Conservation (phyloP, 1,140 invertebrate genomes). For the Ceratoteleas bidentatus region DNA sequence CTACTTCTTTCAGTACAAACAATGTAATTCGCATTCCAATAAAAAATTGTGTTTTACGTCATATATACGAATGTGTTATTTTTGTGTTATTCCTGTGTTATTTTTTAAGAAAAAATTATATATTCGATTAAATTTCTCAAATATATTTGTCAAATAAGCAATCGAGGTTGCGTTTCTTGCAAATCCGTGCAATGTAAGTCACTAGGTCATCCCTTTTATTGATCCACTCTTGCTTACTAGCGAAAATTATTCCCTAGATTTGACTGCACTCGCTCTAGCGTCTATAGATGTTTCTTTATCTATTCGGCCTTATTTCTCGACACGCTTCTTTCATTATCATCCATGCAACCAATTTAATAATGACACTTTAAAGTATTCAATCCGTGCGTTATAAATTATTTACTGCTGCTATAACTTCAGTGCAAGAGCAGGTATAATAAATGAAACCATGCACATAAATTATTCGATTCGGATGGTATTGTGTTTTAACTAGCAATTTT, state of each 20-base stretch:
- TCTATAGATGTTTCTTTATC: conserved; percentile 25
- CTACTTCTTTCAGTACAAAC: no score
- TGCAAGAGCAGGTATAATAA: no score
- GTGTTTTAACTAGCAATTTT: no score
- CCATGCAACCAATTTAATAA: conserved; percentile 10
- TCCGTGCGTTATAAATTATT: not conserved
- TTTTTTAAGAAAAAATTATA: not conserved
- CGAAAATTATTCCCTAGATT: conserved; percentile 54
- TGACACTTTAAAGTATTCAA: not conserved
- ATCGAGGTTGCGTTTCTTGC: conserved; percentile 20
- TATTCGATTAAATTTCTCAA: not conserved
- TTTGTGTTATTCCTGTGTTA: no score
- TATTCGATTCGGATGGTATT: no score
- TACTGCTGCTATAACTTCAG: not conserved
- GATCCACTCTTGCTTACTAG: conserved; percentile 41
- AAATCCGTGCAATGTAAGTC: conserved; percentile 43
- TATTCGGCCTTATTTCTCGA: conserved; percentile 30
- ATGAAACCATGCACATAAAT: no score
- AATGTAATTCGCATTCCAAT: no score
- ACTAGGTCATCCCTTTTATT: conserved; percentile 57
- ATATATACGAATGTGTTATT: no score
- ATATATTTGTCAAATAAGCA: conserved; percentile 9
- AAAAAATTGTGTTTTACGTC: no score
- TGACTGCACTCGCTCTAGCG: conserved; percentile 16
- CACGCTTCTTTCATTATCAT: conserved; percentile 30